Evolutionary conservation across 2,797 vertebrate genomes (phyloP).

Genomic region (Ambastaia sidthimunki): DNA sequence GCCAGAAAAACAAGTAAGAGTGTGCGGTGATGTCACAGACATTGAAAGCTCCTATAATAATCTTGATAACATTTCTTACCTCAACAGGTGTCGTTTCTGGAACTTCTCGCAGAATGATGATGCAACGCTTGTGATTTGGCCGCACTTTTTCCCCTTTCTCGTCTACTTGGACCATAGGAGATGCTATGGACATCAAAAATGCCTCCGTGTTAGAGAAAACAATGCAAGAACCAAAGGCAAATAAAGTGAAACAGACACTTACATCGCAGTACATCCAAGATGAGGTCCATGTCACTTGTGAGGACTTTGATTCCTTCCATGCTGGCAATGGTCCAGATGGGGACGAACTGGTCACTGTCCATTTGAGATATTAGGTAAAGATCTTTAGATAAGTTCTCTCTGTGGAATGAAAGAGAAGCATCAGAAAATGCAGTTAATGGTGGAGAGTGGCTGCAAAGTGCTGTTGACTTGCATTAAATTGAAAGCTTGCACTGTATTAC

Average conservation of each 20-base stretch:
- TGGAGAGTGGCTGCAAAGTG: slow-evolving; percentile 18
- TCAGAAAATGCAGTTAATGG: not conserved
- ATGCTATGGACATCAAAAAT: slow-evolving; percentile 76
- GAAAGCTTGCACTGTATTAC: not conserved
- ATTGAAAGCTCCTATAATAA: not conserved
- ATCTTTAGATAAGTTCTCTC: slow-evolving; percentile 97
- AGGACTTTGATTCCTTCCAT: slow-evolving; percentile 98
- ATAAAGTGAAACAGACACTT: slow-evolving; percentile 67
- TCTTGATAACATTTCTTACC: slow-evolving; percentile 72
- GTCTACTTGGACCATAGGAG: slow-evolving; percentile 97
- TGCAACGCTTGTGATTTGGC: slow-evolving; percentile 97
- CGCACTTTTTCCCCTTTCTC: slow-evolving; percentile 97
- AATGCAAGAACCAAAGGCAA: not conserved
- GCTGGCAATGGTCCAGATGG: slow-evolving; percentile 98
- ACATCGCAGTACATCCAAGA: slow-evolving; percentile 96
- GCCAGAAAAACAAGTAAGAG: slow-evolving; percentile 9
- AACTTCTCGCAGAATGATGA: slow-evolving; percentile 97
- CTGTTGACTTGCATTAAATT: slow-evolving; percentile 1
- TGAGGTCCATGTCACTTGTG: slow-evolving; percentile 93
- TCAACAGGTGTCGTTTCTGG: slow-evolving; percentile 95
- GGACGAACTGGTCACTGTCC: slow-evolving; percentile 98
- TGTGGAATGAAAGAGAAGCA: slow-evolving; percentile 63
- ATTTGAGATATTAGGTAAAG: slow-evolving; percentile 99
- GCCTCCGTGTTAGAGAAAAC: too few species aligned
- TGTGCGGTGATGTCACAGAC: not conserved